Evolutionary conservation across 1,140 invertebrate genomes (phyloP), one percentile per base, ranked within the genome.

Genomic region (Drosophila repleta): DNA sequence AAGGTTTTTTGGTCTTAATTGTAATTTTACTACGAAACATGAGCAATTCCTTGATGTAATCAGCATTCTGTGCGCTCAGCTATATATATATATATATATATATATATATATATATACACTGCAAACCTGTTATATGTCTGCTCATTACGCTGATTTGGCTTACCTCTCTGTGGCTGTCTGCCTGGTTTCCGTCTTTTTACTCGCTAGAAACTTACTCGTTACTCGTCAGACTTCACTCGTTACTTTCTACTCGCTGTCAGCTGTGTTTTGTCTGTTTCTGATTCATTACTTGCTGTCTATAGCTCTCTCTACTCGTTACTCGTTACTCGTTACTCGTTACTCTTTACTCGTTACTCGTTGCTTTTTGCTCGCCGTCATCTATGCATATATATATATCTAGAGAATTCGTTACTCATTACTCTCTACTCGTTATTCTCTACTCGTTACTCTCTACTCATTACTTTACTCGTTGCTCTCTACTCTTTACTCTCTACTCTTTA

Each of bases 131-230:
- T n/a, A n/a, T n/a, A n/a, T n/a, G n/a, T n/a, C n/a, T n/a, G n/a
- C n/a, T n/a, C n/a, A n/a, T n/a, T n/a, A n/a, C n/a, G n/a, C n/a
- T n/a, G n/a, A n/a, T n/a, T n/a, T 26, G 24, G 4, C 24, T 26
- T 2, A 6, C 24, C 8, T 2, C 2, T 29, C 29, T 29, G 29
- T 29, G 7, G 6, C 29, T 29, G 6, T 5, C 8, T 8, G 2
- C 4, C 4, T 24, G 24, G 2, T 3, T 24, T 29, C 29, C 2
- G 29, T 0, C 29, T 29, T 29, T 29, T 1, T 10, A 29, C 8
- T 29, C 29, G 7, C 2, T 29, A 29, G 21, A 24, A 24, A 43
- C 52, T 63, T 63, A 37, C 24, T 39, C 37, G 4, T 15, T 39
- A 39, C 37, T 39, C 37, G 37, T 15, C 15, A 39, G 3, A 5